A percentile compares a stretch with the other conserved stretches of the same genome.
Conservation (phyloP, 2,888 invertebrate genomes). For the Rhodophaea formosa region DNA sequence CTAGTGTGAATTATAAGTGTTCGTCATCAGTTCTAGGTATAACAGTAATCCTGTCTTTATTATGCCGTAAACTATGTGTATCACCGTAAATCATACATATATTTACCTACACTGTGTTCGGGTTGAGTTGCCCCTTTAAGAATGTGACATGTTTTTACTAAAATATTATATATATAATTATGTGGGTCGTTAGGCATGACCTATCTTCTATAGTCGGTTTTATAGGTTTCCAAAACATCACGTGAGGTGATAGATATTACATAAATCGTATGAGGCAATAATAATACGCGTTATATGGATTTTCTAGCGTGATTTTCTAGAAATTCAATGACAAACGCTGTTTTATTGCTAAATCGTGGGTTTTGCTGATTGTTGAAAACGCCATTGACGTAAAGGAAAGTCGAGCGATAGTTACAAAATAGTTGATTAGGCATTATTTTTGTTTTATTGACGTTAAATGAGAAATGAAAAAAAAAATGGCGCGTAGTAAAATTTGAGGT, state of each 20-base stretch:
- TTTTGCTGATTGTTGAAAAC: not conserved
- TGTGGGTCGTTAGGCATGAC: not conserved
- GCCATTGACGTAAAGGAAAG: conserved; percentile 12
- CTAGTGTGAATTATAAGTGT: too few relatives aligned
- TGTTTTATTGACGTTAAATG: not conserved
- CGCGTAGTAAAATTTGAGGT: not conserved
- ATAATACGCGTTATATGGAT: not conserved
- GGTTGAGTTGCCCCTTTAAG: too few relatives aligned
- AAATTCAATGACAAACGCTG: conserved; percentile 3
- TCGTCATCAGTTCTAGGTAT: too few relatives aligned
- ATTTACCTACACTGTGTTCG: too few relatives aligned
- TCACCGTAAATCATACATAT: too few relatives aligned
- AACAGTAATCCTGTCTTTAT: too few relatives aligned
- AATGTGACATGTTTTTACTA: too few relatives aligned
- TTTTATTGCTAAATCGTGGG: conserved; percentile 6
- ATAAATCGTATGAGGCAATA: not conserved
- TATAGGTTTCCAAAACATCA: not conserved
- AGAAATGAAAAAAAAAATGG: not conserved
- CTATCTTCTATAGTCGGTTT: not conserved
- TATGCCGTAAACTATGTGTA: too few relatives aligned
- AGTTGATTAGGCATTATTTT: not conserved
- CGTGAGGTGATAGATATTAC: not conserved
- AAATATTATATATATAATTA: too few relatives aligned
- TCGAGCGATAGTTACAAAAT: not conserved
- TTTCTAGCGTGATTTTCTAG: conserved; percentile 3